These are phyloP conservation scores for Iguana delicatissima DNA, from an alignment of 2,797 vertebrate genomes.

Conservation along the genomic window DNA sequence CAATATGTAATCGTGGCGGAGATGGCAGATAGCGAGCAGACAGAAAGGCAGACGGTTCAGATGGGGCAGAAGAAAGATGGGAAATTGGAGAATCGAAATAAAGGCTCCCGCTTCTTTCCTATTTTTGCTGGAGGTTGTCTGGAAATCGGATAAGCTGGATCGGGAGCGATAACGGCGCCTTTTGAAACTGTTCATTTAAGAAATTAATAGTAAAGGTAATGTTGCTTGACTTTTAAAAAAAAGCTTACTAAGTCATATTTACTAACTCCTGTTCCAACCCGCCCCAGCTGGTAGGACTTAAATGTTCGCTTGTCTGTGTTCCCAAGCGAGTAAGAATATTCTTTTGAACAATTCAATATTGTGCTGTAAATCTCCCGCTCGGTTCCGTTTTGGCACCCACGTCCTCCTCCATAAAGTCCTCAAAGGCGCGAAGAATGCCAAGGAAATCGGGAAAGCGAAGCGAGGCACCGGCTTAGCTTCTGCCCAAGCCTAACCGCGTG, in stretches of 20 bases:
- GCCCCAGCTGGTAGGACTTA: slow-evolving; percentile 17
- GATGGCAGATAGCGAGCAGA: slow-evolving; percentile 66
- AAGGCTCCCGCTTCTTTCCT: slow-evolving; percentile 53
- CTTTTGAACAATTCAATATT: slow-evolving; percentile 35
- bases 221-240: neutral
- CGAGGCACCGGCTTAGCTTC: neutral
- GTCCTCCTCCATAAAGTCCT: slow-evolving; percentile 22
- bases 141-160: neutral
- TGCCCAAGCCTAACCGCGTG: neutral
- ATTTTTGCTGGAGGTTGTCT: slow-evolving; percentile 37
- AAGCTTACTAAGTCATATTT: neutral
- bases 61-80: slow-evolving; percentile 60
- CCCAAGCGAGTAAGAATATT: slow-evolving; percentile 23
- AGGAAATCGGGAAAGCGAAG: neutral
- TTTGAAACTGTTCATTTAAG: neutral
- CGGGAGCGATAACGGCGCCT: neutral
- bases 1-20: slow-evolving; percentile 59
- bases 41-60: slow-evolving; percentile 52
- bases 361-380: slow-evolving; percentile 25
- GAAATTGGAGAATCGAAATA: slow-evolving; percentile 57
- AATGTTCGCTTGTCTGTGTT: neutral
- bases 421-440: slow-evolving; percentile 24
- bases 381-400: slow-evolving; percentile 27
- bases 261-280: neutral
- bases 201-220: neutral